Evolutionary conservation across 2,888 invertebrate species (phyloP), one percentile per base, ranked within the genome.

Genomic region (Drosophila neotestacea): DNA sequence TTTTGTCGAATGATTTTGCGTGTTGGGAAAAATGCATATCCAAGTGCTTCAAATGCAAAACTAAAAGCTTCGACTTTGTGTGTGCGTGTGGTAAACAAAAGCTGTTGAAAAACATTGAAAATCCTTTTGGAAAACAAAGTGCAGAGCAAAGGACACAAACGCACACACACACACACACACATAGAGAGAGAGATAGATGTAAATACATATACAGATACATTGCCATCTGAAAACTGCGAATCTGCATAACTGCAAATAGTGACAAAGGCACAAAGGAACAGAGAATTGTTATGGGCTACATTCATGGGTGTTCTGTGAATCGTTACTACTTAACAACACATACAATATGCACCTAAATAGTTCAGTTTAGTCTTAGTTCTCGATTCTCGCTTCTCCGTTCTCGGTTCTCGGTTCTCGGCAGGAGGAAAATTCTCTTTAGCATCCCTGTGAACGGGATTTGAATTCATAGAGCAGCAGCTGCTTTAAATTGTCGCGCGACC

Each of bases 101-200:
- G 82, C 86, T 70, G 71, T 64, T 80, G 70, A 64, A 86, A 84
- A 88, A 85, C 85, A 86, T 75, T 66, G 85, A 86, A 85, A 88
- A 85, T 86, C 85, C 89, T 79, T 85, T 86, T 85, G 84, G 84
- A 63, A 75, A 86, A 88, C 81, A 88, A 83, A 86, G 81, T 76
- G 73, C 73, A 83, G 59, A 58, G 62, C 63, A 66, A 66, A 62
- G 63, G 52, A 74, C 54, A 22, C 27, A 22, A 9, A 73, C 32
- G 32, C 41, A 59, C 27, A 52, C 46, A 30, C 44, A 54, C 0
- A 39, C 27, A 5, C 16, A 16, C 22, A 22, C 22, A 59, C 10
- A 48, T 50, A 48, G 62, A 51, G 41, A 22, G 22, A 22, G 52
- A 74, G 50, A 22, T 11, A 22, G 10, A 73, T 32, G 32, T 36